Conservation (phyloP, 2,888 invertebrate species). For the Hirtodrosophila confusa region DNA sequence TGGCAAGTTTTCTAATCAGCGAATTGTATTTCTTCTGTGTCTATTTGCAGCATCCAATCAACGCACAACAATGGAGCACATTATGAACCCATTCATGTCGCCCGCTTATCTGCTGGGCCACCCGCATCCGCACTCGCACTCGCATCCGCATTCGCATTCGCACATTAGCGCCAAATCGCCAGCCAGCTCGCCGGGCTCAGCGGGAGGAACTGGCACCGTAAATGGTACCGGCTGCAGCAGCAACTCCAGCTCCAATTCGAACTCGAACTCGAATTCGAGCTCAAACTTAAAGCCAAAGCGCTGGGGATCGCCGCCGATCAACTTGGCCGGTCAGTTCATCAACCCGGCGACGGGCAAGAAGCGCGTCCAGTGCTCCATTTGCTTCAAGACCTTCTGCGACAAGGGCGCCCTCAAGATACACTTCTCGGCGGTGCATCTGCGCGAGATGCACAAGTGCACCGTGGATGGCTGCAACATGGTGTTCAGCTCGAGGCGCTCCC, state of each 20-base stretch:
- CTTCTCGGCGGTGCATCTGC: conserved; percentile 98
- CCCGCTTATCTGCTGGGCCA: conserved; percentile 83
- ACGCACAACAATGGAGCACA: conserved; percentile 79
- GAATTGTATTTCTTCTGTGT: conserved; percentile 21
- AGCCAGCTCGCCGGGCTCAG: conserved; percentile 71
- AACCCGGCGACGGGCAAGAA: conserved; percentile 98
- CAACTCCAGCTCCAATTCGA: conserved; percentile 4
- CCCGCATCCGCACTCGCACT: conserved; percentile 48
- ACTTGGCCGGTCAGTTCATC: conserved; percentile 94
- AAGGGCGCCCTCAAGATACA: conserved; percentile 99
- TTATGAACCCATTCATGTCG: conserved; percentile 83
- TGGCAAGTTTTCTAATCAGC: conserved; percentile 9
- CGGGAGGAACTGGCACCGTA: neutral
- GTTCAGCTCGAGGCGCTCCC: conserved; percentile 97
- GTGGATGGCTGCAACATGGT: conserved; percentile 99
- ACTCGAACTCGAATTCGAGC: conserved; percentile 12
- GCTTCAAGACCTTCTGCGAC: conserved; percentile 99
- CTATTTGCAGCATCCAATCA: conserved; percentile 33
- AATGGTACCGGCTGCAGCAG: conserved; percentile 24
- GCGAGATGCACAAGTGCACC: conserved; percentile 99
- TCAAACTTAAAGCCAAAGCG: conserved; percentile 84
- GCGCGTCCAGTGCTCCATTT: conserved; percentile 98
- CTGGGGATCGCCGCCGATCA: conserved; percentile 92
- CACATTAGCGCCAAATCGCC: conserved; percentile 62
- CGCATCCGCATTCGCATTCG: conserved; percentile 25